Percentiles rank a stretch among this genome's conserved stretches.
phyloP scores from a whole-genome alignment of 2,888 invertebrate genomes.

The Drosophila fungiperda region DNA sequence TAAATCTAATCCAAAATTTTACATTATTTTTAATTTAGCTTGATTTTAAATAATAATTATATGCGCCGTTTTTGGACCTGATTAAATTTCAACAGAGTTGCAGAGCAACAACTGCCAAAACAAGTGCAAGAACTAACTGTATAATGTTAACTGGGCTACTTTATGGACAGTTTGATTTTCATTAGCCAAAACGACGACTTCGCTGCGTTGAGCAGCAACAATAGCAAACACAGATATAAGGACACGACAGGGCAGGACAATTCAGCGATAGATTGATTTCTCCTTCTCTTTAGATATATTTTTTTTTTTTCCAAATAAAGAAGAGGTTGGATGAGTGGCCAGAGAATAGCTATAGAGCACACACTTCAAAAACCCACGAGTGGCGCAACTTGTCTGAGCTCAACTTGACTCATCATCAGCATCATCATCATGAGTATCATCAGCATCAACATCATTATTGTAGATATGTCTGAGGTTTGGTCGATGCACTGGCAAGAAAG shows the following conservation, averaged over 20 bases:
- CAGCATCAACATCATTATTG: constrained; percentile 9
- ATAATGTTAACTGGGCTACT: constrained; percentile 19
- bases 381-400: constrained; percentile 21
- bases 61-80: background rate
- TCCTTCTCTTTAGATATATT: background rate
- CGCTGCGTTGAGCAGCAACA: constrained; percentile 33
- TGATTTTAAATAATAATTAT: background rate
- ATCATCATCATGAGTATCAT: constrained; percentile 1
- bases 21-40: background rate
- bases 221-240: constrained; percentile 24
- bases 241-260: constrained; percentile 10
- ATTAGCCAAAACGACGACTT: constrained; percentile 46
- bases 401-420: constrained; percentile 27
- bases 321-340: background rate
- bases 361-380: constrained; percentile 31
- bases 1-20: background rate
- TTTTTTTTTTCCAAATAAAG: constrained; percentile 12
- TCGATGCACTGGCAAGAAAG: constrained; percentile 65
- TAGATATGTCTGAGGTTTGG: constrained; percentile 27
- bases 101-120: constrained; percentile 7
- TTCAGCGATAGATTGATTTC: constrained; percentile 19
- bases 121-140: constrained; percentile 1
- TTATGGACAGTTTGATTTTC: constrained; percentile 56
- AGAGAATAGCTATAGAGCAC: constrained; percentile 22
- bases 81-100: background rate